These are phyloP conservation scores for Celastrina argiolus DNA, from an alignment of 2,888 invertebrate genomes.

Conservation along the genomic window DNA sequence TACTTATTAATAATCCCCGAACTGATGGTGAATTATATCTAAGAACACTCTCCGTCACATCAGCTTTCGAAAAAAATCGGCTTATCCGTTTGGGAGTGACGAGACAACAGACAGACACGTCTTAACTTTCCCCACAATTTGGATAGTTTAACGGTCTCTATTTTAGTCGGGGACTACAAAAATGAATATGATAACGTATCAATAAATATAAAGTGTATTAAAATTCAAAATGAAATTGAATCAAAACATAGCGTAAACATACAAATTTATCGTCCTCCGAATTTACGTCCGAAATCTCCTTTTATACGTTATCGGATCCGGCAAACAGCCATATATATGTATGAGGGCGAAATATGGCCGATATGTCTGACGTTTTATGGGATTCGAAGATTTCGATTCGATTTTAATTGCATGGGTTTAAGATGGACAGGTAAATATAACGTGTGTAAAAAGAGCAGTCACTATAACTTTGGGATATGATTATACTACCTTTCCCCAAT, in stretches of 20 bases:
- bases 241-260: slow-evolving; percentile 19
- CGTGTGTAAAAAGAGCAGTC: too few species aligned
- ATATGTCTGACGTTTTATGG: slow-evolving; percentile 14
- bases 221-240: slow-evolving; percentile 4
- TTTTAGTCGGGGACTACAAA: too few species aligned
- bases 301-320: slow-evolving; percentile 35
- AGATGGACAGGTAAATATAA: slow-evolving; percentile 6
- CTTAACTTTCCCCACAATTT: too few species aligned
- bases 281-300: slow-evolving; percentile 29
- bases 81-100: too few species aligned
- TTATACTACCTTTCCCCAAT: too few species aligned
- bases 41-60: too few species aligned
- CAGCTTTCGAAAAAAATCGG: too few species aligned
- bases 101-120: too few species aligned
- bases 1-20: too few species aligned
- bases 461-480: too few species aligned
- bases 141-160: too few species aligned
- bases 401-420: background rate
- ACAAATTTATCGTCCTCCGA: slow-evolving; percentile 9
- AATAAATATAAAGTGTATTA: background rate
- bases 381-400: slow-evolving; percentile 5
- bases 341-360: slow-evolving; percentile 34
- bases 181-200: background rate
- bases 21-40: too few species aligned
- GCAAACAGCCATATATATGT: slow-evolving; percentile 29